Evolutionary conservation across 2,113 vertebrate species (phyloP).

Genomic region (Dermatemys mawii): DNA sequence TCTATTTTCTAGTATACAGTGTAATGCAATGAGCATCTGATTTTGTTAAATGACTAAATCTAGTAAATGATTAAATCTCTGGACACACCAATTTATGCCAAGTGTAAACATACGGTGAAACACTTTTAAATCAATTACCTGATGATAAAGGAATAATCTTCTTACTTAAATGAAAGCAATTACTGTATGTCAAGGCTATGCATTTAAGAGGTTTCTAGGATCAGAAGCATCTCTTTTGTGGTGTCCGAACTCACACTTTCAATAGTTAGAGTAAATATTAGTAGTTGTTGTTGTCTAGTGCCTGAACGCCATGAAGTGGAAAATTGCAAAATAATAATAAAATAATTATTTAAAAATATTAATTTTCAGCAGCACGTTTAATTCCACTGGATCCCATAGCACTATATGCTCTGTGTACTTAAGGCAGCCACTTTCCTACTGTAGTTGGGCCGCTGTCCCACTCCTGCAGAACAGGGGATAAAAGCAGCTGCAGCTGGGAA

Average conservation of each 20-base stretch:
- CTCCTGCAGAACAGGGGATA: too few species aligned
- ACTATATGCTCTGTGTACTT: neutral
- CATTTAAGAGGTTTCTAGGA: slow-evolving; percentile 72
- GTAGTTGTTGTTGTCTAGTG: slow-evolving; percentile 5
- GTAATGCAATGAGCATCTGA: slow-evolving; percentile 32
- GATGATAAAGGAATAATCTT: slow-evolving; percentile 73
- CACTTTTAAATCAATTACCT: slow-evolving; percentile 75
- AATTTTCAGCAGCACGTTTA: neutral
- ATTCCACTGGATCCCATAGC: neutral
- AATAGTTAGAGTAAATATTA: slow-evolving; percentile 32
- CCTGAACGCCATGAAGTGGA: neutral
- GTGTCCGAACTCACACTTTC: slow-evolving; percentile 71
- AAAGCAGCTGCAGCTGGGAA: too few species aligned
- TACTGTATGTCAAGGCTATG: slow-evolving; percentile 63
- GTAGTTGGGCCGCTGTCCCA: too few species aligned
- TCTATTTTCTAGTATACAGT: slow-evolving; percentile 15
- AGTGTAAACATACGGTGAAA: slow-evolving; percentile 69
- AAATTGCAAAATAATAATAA: neutral
- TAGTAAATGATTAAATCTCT: slow-evolving; percentile 64
- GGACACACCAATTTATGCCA: slow-evolving; percentile 38
- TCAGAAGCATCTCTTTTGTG: slow-evolving; percentile 50
- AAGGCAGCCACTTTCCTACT: neutral
- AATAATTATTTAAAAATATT: neutral
- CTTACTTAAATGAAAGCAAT: slow-evolving; percentile 74
- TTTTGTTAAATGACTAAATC: slow-evolving; percentile 63